phyloP scores from a whole-genome alignment of 2,113 vertebrate species.

The Notothenia rossii region DNA sequence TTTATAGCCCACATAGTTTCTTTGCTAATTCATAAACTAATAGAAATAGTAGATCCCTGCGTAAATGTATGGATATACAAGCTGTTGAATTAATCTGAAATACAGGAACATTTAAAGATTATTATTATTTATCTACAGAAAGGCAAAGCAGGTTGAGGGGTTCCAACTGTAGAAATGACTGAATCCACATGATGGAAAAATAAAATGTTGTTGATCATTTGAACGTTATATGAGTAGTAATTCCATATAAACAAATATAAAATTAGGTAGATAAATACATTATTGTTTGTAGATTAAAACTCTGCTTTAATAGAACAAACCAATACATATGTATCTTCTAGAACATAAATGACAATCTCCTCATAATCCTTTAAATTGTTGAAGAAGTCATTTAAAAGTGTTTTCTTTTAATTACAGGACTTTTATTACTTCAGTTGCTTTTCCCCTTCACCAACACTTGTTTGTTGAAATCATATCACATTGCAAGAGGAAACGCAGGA shows the following conservation, averaged over 20 bases:
- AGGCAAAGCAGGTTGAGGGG: not conserved
- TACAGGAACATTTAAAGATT: not conserved
- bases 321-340: not conserved
- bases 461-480: constrained; percentile 7
- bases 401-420: not conserved
- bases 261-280: not conserved
- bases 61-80: too few species aligned
- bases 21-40: not conserved
- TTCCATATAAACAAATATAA: constrained; percentile 16
- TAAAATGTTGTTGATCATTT: not conserved
- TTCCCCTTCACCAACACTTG: not conserved
- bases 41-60: not conserved
- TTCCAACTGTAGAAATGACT: not conserved
- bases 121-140: not conserved
- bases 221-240: not conserved
- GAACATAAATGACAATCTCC: not conserved
- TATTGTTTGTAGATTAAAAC: not conserved
- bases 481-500: not conserved
- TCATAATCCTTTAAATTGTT: not conserved
- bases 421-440: not conserved
- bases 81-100: not conserved
- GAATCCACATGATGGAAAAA: not conserved
- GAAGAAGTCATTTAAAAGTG: not conserved
- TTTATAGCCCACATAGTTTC: too few species aligned
- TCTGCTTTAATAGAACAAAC: not conserved